A percentile compares a stretch with the other conserved stretches of the same genome.
Evolutionary conservation across 2,797 vertebrate genomes (phyloP).

Genomic region (Rhynchotus rufescens): DNA sequence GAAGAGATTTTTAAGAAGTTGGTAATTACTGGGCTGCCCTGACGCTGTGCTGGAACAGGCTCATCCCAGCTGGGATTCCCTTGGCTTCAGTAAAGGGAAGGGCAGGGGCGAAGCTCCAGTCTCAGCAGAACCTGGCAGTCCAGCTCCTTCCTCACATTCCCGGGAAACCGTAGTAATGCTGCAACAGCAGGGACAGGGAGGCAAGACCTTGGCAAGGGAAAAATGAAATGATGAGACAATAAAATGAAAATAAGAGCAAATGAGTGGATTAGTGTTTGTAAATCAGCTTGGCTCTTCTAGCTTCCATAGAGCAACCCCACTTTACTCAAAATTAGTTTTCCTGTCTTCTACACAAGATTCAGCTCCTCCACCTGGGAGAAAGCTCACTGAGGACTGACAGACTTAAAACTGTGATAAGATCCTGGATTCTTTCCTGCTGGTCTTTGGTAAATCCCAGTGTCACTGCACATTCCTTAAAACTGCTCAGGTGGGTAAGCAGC

Average conservation of each 20-base stretch:
- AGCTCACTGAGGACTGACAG: no score
- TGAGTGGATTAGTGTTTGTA: neutral
- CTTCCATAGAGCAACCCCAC: neutral
- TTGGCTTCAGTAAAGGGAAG: neutral
- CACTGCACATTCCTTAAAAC: no score
- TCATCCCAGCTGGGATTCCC: neutral
- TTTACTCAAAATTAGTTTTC: neutral
- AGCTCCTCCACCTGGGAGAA: neutral
- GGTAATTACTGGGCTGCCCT: neutral
- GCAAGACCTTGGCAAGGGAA: neutral
- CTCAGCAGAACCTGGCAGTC: neutral
- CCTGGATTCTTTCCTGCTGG: no score
- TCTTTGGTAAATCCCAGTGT: no score
- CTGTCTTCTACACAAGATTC: neutral
- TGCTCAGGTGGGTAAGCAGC: no score
- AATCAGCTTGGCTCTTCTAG: neutral
- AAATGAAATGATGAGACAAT: neutral
- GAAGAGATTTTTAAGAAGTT: slow-evolving; percentile 1
- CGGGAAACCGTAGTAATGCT: neutral
- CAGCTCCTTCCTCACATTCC: neutral
- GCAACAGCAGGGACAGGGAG: neutral
- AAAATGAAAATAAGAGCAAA: neutral
- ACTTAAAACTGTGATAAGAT: no score
- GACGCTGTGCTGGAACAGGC: neutral
- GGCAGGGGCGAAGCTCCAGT: neutral